Evolutionary conservation across 2,888 invertebrate genomes (phyloP), one percentile per base, ranked within the genome.

Genomic region (Metopia argyrocephala): DNA sequence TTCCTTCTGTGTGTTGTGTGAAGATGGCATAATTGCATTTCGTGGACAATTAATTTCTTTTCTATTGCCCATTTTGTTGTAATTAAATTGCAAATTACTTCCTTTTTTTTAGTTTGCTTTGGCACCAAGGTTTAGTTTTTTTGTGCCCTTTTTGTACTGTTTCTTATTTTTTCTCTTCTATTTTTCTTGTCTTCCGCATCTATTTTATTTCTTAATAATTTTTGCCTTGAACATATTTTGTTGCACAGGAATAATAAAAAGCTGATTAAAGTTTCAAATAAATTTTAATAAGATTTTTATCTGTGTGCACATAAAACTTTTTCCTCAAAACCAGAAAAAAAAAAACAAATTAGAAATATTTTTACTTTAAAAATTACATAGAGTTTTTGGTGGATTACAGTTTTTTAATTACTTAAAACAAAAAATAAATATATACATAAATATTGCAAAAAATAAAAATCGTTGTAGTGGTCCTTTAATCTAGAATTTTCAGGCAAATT

Each of bases 41-140:
- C 89, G 89, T 89, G 90, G 90, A 89, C 90, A 90, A 90, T 90
- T 90, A 90, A 90, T 90, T 90, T 89, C 88, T 86, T 89, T 89
- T 90, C 89, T 89, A 89, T 89, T 89, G 89, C 87, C 89, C 90
- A 90, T 90, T 89, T 89, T 86, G 85, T 86, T 87, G 89, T 90
- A 90, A 90, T 90, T 90, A 89, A 90, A 89, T 90, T 89, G 89
- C 89, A 89, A 89, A 89, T 89, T 88, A 89, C 90, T 90, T 89
- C 89, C 89, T 87, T 87, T 86, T 9, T 65, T 61, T 71, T 66
- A n/a, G 48, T 64, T 59, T 38, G 57, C 68, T 64, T 74, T 78
- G 64, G 54, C 48, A 46, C 23, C 12, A 9, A 38, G 3, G 54
- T 15, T 56, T 52, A n/a, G 20, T 59, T 45, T 21, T n/a, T n/a